Conservation (phyloP, 2,888 invertebrate genomes). For the Ochropacha duplaris region DNA sequence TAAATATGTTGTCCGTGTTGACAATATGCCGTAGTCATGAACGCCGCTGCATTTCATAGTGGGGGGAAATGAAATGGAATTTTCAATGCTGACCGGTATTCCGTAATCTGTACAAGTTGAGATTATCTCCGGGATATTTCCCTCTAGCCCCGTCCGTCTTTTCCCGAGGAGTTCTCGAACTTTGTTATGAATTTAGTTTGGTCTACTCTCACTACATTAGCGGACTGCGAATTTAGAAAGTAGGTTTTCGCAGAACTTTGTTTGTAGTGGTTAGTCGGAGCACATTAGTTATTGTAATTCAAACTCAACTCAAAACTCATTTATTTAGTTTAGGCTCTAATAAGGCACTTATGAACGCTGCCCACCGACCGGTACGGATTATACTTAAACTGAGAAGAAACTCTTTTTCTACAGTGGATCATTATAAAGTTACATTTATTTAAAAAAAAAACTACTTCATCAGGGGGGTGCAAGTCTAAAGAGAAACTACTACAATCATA, state of each 20-base stretch:
- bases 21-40: neutral
- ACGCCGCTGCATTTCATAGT: slow-evolving; percentile 1
- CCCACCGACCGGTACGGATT: too few species aligned
- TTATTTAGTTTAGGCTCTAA: too few species aligned
- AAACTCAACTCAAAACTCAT: neutral
- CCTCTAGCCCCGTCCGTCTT: slow-evolving; percentile 32
- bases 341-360: too few species aligned
- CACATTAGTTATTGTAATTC: neutral
- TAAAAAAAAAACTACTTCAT: too few species aligned
- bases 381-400: too few species aligned
- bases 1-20: neutral
- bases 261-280: neutral
- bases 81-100: slow-evolving; percentile 27
- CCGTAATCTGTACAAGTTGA: slow-evolving; percentile 21
- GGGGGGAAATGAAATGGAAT: slow-evolving; percentile 19
- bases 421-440: too few species aligned
- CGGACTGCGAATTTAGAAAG: slow-evolving; percentile 7
- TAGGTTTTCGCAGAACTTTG: slow-evolving; percentile 4
- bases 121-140: slow-evolving; percentile 29
- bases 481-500: too few species aligned
- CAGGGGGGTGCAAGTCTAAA: too few species aligned
- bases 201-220: slow-evolving; percentile 17
- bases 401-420: too few species aligned
- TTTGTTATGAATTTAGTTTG: slow-evolving; percentile 43
- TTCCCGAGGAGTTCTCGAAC: slow-evolving; percentile 28